These are phyloP conservation scores for Pygoscelis adeliae DNA, from an alignment of 2,113 vertebrate species.

Conservation along the genomic window DNA sequence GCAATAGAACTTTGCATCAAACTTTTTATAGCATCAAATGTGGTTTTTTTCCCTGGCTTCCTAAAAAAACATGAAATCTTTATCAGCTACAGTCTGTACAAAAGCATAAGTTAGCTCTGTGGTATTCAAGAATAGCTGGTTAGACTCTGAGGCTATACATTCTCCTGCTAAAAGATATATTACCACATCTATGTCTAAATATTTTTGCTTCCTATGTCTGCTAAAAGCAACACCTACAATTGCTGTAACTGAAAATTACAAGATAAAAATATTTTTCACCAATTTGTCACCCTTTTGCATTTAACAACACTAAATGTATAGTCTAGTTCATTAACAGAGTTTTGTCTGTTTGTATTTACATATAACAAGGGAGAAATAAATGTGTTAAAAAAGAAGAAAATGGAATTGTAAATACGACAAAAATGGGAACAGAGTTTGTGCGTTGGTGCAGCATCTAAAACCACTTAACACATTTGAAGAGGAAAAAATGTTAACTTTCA, in stretches of 20 bases:
- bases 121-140: not conserved
- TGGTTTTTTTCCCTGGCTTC: not conserved
- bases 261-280: not conserved
- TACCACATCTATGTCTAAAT: constrained; percentile 26
- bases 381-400: not conserved
- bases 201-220: constrained; percentile 22
- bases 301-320: not conserved
- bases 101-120: not conserved
- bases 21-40: not conserved
- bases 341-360: not conserved
- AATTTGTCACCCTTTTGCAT: not conserved
- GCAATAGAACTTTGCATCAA: not conserved
- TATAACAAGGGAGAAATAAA: constrained; percentile 4
- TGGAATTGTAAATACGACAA: not conserved
- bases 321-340: not conserved
- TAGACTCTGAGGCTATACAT: not conserved
- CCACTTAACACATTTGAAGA: not conserved
- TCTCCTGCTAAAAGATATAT: not conserved
- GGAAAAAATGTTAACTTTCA: not conserved
- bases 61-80: not conserved
- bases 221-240: constrained; percentile 26
- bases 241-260: not conserved
- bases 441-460: not conserved
- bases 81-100: not conserved
- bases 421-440: not conserved